A percentile compares a stretch with the other conserved stretches of the same genome.
phyloP scores from a whole-genome alignment of 2,888 invertebrate species.

The Epicampocera succincta region DNA sequence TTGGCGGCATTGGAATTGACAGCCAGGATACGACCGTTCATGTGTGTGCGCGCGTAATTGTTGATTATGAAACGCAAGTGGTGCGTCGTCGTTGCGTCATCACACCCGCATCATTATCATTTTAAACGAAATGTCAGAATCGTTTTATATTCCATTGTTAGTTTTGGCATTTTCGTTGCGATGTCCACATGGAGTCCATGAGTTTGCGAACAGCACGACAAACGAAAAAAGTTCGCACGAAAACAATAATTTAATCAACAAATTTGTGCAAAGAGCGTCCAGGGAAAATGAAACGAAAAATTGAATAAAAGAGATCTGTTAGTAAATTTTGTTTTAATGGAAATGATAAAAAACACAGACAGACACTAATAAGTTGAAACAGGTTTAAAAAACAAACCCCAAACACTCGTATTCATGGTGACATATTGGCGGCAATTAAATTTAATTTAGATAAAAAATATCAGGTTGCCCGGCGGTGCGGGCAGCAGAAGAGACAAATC shows the following conservation, averaged over 20 bases:
- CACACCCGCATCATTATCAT: constrained; percentile 29
- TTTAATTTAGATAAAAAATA: too few species aligned
- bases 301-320: background rate
- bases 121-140: constrained; percentile 21
- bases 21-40: background rate
- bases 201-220: background rate
- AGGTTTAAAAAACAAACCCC: too few species aligned
- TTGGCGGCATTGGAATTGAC: background rate
- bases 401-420: too few species aligned
- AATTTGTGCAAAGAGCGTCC: background rate
- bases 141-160: constrained; percentile 20
- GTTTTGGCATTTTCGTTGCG: constrained; percentile 19
- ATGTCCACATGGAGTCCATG: constrained; percentile 1
- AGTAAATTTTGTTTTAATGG: constrained; percentile 5
- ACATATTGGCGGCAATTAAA: too few species aligned
- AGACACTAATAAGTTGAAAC: background rate
- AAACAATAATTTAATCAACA: constrained; percentile 5
- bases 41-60: background rate
- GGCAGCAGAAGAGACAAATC: too few species aligned
- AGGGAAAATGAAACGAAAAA: constrained; percentile 13
- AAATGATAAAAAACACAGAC: background rate
- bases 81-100: constrained; percentile 26
- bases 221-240: constrained; percentile 3
- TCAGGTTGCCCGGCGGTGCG: too few species aligned
- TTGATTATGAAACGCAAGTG: constrained; percentile 16